Evolutionary conservation across 2,113 vertebrate genomes (phyloP).

Genomic region (Atractosteus spatula): DNA sequence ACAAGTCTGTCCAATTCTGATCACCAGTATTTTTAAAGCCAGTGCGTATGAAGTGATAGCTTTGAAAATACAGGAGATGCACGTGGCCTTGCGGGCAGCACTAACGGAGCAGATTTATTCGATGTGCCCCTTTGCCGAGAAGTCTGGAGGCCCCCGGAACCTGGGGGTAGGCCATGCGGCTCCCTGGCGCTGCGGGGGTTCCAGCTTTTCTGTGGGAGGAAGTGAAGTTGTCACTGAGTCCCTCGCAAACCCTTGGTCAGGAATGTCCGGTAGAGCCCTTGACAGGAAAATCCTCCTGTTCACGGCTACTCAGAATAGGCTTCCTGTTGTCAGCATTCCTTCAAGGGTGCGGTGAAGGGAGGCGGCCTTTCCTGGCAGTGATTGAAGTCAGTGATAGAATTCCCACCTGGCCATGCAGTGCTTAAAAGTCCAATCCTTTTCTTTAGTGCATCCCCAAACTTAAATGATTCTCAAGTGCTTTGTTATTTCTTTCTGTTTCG

Average conservation of each 20-base stretch:
- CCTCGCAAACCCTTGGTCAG: conserved; percentile 48
- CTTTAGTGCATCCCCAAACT: too few relatives aligned
- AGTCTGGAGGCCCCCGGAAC: neutral
- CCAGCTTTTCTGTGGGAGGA: neutral
- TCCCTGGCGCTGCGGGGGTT: neutral
- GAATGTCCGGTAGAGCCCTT: conserved; percentile 57
- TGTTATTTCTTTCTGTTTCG: too few relatives aligned
- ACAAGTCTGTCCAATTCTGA: too few relatives aligned
- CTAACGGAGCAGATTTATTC: too few relatives aligned
- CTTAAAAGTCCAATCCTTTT: too few relatives aligned
- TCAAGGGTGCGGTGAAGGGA: neutral
- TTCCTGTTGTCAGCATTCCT: conserved; percentile 53
- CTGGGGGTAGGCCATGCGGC: neutral
- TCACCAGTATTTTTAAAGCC: too few relatives aligned
- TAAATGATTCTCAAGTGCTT: too few relatives aligned
- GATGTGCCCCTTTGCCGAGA: too few relatives aligned
- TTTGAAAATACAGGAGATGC: too few relatives aligned
- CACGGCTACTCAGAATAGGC: conserved; percentile 60
- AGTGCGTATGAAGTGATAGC: too few relatives aligned
- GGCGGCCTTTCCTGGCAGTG: conserved; percentile 13
- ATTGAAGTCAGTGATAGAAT: neutral
- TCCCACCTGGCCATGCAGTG: neutral
- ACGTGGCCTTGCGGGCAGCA: too few relatives aligned
- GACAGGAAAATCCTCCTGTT: conserved; percentile 62
- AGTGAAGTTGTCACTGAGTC: conserved; percentile 5